Conservation (phyloP, 2,113 vertebrate genomes). For the Chunga burmeisteri region DNA sequence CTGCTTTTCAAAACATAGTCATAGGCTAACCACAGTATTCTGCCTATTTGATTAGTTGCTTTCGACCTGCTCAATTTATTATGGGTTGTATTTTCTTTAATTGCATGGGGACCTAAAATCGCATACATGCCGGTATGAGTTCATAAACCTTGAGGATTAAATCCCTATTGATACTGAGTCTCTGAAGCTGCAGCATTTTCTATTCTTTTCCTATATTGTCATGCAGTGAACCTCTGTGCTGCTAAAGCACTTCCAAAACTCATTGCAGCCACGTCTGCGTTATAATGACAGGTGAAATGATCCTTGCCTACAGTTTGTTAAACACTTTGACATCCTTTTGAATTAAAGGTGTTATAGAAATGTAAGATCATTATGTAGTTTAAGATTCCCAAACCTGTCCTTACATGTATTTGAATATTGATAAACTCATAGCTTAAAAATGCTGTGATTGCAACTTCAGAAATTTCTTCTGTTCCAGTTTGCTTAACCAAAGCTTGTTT, state of each 20-base stretch:
- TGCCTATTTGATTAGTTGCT: background rate
- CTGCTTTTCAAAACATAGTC: background rate
- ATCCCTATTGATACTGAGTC: background rate
- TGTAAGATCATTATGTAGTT: background rate
- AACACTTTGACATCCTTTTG: background rate
- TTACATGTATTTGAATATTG: constrained; percentile 34
- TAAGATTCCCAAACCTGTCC: constrained; percentile 16
- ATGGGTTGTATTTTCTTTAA: background rate
- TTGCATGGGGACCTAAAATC: background rate
- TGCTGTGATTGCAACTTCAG: constrained; percentile 33
- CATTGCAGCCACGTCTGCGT: background rate
- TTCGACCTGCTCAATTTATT: background rate
- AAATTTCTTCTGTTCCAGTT: constrained; percentile 53
- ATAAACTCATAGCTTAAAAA: constrained; percentile 27
- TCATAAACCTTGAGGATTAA: constrained; percentile 9
- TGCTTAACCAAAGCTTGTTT: constrained; percentile 65
- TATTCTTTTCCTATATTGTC: background rate
- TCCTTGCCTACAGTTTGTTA: background rate
- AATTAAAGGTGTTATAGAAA: constrained; percentile 3
- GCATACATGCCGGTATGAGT: background rate
- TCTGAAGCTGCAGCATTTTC: background rate
- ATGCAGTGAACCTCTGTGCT: background rate
- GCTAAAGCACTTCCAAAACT: background rate
- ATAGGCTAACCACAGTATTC: background rate
- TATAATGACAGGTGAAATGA: background rate